phyloP scores from a whole-genome alignment of 1,140 invertebrate species.

The Hesperophylax magnus region DNA sequence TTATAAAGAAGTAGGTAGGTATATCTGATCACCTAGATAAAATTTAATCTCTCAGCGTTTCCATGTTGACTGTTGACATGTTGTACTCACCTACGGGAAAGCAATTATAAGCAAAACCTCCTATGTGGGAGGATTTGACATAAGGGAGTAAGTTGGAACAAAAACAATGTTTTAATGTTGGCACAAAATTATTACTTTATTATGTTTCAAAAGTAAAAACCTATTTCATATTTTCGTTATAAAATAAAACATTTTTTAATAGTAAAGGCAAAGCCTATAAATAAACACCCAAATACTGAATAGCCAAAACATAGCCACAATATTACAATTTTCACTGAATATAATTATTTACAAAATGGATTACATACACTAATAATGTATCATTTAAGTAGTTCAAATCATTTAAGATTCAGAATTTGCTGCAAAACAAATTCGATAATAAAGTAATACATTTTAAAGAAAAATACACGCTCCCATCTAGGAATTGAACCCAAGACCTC shows the following conservation, averaged over 20 bases:
- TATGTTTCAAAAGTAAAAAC: conserved; percentile 50
- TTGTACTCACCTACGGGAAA: no score
- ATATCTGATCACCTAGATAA: no score
- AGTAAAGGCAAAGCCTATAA: conserved; percentile 51
- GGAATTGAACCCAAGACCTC: no score
- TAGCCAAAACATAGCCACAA: conserved; percentile 18
- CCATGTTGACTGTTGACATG: no score
- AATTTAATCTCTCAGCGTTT: no score
- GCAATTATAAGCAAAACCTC: no score
- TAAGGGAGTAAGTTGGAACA: not conserved
- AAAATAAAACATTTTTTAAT: conserved; percentile 52
- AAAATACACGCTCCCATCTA: no score
- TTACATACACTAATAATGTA: not conserved
- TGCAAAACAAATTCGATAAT: not conserved
- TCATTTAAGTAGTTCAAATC: not conserved
- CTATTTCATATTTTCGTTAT: conserved; percentile 41
- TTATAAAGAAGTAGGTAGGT: no score
- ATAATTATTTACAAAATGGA: conserved; percentile 19
- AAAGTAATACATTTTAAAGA: no score
- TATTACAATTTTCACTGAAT: not conserved
- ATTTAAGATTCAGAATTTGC: not conserved
- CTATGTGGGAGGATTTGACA: no score
- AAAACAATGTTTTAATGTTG: conserved; percentile 17
- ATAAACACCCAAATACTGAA: conserved; percentile 44
- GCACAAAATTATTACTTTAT: conserved; percentile 55